phyloP scores from a whole-genome alignment of 2,113 vertebrate genomes.

The Thryonomys swinderianus region DNA sequence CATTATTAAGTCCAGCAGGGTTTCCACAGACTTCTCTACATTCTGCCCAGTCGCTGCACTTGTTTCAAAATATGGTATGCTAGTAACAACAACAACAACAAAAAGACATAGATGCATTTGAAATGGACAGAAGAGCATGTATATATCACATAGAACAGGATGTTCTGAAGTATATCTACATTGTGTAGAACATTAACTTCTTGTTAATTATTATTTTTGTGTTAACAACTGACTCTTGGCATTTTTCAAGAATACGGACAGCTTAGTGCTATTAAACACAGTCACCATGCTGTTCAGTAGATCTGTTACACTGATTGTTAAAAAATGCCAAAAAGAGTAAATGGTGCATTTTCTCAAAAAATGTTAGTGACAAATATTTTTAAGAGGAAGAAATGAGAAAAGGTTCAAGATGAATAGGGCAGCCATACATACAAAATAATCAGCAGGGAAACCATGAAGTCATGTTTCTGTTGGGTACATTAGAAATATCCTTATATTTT shows the following conservation, averaged over 20 bases:
- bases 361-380: constrained; percentile 17
- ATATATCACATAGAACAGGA: background rate
- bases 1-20: constrained; percentile 97
- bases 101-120: background rate
- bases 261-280: background rate
- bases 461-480: background rate
- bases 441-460: background rate
- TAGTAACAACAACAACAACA: too few species aligned
- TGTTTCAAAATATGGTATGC: constrained; percentile 97
- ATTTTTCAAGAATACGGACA: background rate
- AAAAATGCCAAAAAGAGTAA: background rate
- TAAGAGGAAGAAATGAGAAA: constrained; percentile 36
- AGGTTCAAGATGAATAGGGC: background rate
- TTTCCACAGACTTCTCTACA: constrained; percentile 94
- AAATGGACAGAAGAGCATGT: background rate
- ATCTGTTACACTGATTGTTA: background rate
- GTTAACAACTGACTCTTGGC: background rate
- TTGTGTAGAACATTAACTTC: background rate
- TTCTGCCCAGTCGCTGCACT: constrained; percentile 94
- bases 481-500: constrained; percentile 41
- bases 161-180: background rate
- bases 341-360: background rate
- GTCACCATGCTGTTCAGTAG: background rate
- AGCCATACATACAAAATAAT: background rate
- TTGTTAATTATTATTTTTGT: background rate